Evolutionary conservation across 2,113 vertebrate genomes (phyloP), one percentile per base, ranked within the genome.

Genomic region (Crotalus helleri): DNA sequence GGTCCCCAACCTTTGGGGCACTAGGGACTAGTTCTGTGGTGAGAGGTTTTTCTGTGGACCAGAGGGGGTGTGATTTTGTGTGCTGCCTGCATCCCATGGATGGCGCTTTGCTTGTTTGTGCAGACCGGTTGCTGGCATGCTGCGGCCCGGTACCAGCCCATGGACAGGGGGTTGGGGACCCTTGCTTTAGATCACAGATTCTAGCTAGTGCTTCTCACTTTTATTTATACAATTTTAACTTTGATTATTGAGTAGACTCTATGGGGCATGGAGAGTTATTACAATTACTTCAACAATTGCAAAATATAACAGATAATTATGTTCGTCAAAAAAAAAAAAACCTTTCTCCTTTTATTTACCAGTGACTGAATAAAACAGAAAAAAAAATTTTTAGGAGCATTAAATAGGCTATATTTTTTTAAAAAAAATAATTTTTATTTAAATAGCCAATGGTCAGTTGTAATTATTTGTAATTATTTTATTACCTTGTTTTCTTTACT

Each of bases 341-440:
- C n/a, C 5, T 33, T 74, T 74, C 33, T 74, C 69, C n/a, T 74
- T 74, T n/a, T 17, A 74, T 74, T n/a, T 74, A 74, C 10, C 53
- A 85, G 26, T 85, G 54, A 6, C 49, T 89, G 46, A 61, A 64
- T 11, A 24, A 86, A 53, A 29, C 46, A 44, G 8, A 5, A 1
- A 86, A 91, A 85, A 49, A 91, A n/a, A 0, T 24, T 23, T 64
- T 23, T 26, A 54, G 61, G 74, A 29, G 29, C 64, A 21, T 11
- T 49, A 44, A 86, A 61, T 69, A 61, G 33, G 2, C 51, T 23
- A 24, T 57, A 33, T 9, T 3, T 11, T 91, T 57, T 91, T 39
- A 90, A 89, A 29, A 29, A 29, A 90, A 46, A 57, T 92, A 7
- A 85, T 95, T 90, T 74, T 17, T 88, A 44, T 57, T 81, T 81